A percentile compares a stretch with the other conserved stretches of the same genome.
These are phyloP conservation scores for Gambusia yucatana DNA, from an alignment of 2,797 vertebrate genomes.

Conservation along the genomic window DNA sequence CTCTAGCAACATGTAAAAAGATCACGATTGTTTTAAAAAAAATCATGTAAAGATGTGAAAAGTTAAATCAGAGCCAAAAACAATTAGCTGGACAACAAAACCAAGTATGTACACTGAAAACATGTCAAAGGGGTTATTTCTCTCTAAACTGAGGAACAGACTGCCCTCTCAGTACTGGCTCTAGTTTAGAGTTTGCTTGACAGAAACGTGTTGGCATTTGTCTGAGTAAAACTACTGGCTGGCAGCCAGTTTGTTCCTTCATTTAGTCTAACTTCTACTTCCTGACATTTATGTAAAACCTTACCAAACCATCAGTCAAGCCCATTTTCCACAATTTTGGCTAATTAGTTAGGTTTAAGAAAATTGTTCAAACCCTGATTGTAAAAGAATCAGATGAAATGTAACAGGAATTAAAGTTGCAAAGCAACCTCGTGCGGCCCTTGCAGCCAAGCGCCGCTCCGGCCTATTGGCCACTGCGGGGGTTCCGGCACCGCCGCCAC, in stretches of 20 bases:
- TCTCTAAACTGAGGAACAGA: slow-evolving; percentile 23
- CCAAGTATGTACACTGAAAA: background rate
- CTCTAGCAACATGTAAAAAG: background rate
- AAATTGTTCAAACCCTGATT: slow-evolving; percentile 16
- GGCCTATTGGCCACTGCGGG: too few relatives aligned
- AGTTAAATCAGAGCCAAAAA: slow-evolving; percentile 10
- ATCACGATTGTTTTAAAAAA: background rate
- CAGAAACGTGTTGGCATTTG: slow-evolving; percentile 27
- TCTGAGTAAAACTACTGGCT: slow-evolving; percentile 21
- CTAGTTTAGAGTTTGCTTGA: slow-evolving; percentile 28
- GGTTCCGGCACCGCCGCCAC: too few relatives aligned
- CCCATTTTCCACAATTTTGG: slow-evolving; percentile 4
- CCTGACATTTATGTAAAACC: slow-evolving; percentile 11
- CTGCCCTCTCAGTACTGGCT: slow-evolving; percentile 5
- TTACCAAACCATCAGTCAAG: slow-evolving; percentile 20
- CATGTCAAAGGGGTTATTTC: slow-evolving; percentile 13
- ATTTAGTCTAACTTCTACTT: slow-evolving; percentile 20
- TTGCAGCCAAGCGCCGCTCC: too few relatives aligned
- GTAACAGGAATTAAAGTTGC: background rate
- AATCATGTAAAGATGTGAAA: slow-evolving; percentile 14
- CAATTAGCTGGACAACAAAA: background rate
- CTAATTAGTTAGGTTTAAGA: slow-evolving; percentile 26
- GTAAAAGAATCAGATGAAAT: slow-evolving; percentile 31
- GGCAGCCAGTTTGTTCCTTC: slow-evolving; percentile 12
- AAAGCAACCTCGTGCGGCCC: too few relatives aligned